Evolutionary conservation across 53 echinoderm and acorn worm species (phyloP), one percentile per base, ranked within the genome.

Genomic region (Henricia sp.): DNA sequence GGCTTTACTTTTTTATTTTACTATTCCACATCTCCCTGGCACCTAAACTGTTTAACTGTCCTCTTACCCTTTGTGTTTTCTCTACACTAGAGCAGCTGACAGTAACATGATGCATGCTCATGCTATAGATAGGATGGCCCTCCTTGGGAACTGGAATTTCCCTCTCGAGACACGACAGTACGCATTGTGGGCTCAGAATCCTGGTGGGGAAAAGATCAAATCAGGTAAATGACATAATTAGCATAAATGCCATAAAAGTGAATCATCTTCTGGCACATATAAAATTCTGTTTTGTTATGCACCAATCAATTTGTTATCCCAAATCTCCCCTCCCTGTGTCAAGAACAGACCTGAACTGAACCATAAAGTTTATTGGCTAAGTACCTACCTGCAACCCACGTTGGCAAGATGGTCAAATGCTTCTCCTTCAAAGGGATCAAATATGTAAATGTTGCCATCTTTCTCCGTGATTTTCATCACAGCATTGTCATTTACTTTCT

Each of bases 81-180:
- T 89, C 97, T 46, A 97, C 71, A 70, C 92, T 97, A 48, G 97
- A 93, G 70, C 97, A 97, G 82, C 94, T 94, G 71, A 97, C 65
- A 1, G 86, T 84, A 12, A 94, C 88, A 55, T 85, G 86, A 10
- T 71, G 83, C 88, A 97, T 75, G 70, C 92, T 70, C 25, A 97
- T 76, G 58, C 92, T 94, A 42, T 92, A 92, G 67, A 97, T 83
- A 20, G 97, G 94, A 58, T 94, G 92, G 37, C 82, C 62, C 13
- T 88, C 83, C 44, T 91, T 94, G 20, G 97, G 97, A 19, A 97
- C 85, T 11, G 97, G 84, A 2, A 85, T 60, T 26, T 88, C 85
- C 16, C 86, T 84, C 42, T 92, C 83, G 27, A 97, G 77, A 57
- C 97, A 97, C 3, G 88, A 88, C 48, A 94, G 34, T 40, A 97